phyloP scores from a whole-genome alignment of 1,140 invertebrate species.

The Asbolus verrucosus region DNA sequence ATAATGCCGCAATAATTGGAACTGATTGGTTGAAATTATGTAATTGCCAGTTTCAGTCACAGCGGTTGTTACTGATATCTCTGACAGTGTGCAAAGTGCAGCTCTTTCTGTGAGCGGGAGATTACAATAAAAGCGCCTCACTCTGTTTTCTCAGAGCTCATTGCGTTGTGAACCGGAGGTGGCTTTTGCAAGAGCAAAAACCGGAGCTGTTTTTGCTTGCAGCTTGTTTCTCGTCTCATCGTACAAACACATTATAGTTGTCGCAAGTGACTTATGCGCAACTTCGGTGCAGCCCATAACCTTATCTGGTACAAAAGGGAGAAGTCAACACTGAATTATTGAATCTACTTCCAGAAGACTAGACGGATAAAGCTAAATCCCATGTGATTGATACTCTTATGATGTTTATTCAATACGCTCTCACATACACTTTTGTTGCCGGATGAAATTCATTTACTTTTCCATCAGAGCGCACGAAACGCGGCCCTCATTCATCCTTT shows the following conservation, averaged over 20 bases:
- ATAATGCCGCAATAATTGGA: no score
- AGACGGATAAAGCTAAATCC: constrained; percentile 55
- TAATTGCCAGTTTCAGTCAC: no score
- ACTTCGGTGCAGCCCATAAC: constrained; percentile 24
- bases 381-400: constrained; percentile 56
- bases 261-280: constrained; percentile 25
- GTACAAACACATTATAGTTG: constrained; percentile 16
- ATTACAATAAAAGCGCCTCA: no score
- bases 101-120: no score
- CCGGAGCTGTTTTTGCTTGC: no score
- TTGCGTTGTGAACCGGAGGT: no score
- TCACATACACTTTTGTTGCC: constrained; percentile 42
- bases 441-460: constrained; percentile 48
- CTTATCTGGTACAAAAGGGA: constrained; percentile 49
- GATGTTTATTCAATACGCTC: constrained; percentile 56
- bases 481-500: constrained; percentile 30
- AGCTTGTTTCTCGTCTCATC: no score
- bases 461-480: constrained; percentile 32
- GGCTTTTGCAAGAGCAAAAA: no score
- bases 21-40: no score
- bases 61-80: no score
- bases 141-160: no score
- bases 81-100: no score
- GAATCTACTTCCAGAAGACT: constrained; percentile 54
- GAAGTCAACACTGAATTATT: constrained; percentile 57